phyloP scores from a whole-genome alignment of 2,888 invertebrate genomes.

The Tryphoninae sp. region DNA sequence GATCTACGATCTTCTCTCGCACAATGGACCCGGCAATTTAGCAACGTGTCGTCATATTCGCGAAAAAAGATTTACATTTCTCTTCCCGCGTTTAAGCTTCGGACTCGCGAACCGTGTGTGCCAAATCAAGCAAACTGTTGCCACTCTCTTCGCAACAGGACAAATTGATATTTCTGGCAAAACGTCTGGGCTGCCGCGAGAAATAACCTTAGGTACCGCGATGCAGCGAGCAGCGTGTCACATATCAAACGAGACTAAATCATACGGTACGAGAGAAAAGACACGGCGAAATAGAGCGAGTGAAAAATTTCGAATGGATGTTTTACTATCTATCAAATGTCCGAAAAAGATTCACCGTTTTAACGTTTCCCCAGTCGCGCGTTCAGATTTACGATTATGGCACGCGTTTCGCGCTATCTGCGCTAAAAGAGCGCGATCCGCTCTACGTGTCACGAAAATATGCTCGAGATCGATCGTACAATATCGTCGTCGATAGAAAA shows the following conservation, averaged over 20 bases:
- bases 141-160: constrained; percentile 68
- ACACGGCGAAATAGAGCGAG: constrained; percentile 1
- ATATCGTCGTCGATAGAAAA: not conserved
- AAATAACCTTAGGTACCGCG: not conserved
- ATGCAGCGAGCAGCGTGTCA: constrained; percentile 8
- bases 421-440: not conserved
- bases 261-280: constrained; percentile 20
- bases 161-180: constrained; percentile 77
- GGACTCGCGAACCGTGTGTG: constrained; percentile 58
- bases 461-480: not conserved
- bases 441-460: not conserved
- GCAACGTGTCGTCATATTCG: constrained; percentile 46
- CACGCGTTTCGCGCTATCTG: not conserved
- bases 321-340: constrained; percentile 3
- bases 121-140: constrained; percentile 76
- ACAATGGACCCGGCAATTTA: constrained; percentile 55
- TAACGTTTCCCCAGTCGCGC: constrained; percentile 14
- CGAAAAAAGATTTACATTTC: constrained; percentile 46
- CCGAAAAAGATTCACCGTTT: constrained; percentile 15
- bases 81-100: constrained; percentile 32
- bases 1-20: constrained; percentile 50
- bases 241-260: constrained; percentile 46
- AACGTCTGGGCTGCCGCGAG: constrained; percentile 7
- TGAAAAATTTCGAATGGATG: constrained; percentile 6
- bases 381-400: constrained; percentile 21